phyloP scores from a whole-genome alignment of 2,113 vertebrate genomes.

The Petrocephalus zakoni region DNA sequence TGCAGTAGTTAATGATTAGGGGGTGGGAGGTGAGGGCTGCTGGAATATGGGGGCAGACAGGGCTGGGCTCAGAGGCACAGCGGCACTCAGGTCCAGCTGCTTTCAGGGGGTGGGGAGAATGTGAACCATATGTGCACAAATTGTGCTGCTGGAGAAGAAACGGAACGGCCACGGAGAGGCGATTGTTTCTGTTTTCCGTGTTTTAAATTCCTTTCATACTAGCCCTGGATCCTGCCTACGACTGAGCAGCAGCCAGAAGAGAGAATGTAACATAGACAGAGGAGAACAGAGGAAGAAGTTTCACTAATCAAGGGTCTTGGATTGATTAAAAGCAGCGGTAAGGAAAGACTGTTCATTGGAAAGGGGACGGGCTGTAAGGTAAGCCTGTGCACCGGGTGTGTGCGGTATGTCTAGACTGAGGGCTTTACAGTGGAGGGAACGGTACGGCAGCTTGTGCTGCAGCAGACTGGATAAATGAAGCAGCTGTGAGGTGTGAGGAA shows the following conservation, averaged over 20 bases:
- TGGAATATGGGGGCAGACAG: conserved; percentile 28
- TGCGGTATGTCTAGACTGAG: not conserved
- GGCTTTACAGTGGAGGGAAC: not conserved
- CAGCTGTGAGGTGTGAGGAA: not conserved
- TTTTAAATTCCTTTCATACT: conserved; percentile 51
- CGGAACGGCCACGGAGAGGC: conserved; percentile 37
- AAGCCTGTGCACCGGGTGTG: not conserved
- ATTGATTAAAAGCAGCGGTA: not conserved
- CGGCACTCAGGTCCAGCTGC: conserved; percentile 33
- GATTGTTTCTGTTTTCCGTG: conserved; percentile 43
- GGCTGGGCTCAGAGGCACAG: conserved; percentile 13
- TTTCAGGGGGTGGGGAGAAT: conserved; percentile 36
- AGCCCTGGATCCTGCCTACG: conserved; percentile 33
- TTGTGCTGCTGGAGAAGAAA: conserved; percentile 41
- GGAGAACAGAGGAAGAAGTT: not conserved
- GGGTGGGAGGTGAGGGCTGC: conserved; percentile 19
- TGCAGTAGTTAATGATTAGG: conserved; percentile 45
- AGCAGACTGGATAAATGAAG: not conserved
- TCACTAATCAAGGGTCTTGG: not conserved
- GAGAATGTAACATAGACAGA: not conserved
- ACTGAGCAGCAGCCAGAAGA: conserved; percentile 16
- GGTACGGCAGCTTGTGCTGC: not conserved
- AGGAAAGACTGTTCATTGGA: not conserved
- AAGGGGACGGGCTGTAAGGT: not conserved
- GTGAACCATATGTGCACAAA: conserved; percentile 47